Conservation (phyloP, 1,140 invertebrate genomes). For the Zaprionus davidi region DNA sequence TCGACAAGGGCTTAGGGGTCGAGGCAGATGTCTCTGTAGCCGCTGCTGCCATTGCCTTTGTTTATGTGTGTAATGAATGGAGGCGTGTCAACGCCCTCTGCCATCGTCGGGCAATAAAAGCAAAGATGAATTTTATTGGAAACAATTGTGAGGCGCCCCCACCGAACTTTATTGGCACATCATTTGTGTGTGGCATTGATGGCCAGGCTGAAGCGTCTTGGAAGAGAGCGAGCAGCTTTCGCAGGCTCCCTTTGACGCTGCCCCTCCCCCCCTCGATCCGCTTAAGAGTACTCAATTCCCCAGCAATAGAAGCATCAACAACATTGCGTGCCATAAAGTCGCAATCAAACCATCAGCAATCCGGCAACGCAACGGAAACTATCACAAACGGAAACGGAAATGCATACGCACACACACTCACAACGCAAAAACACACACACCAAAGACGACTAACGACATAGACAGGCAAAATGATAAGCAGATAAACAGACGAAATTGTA, state of each 20-base stretch:
- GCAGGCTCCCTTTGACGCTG: not conserved
- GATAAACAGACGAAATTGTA: constrained; percentile 25
- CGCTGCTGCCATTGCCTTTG: constrained; percentile 17
- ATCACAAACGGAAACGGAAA: constrained; percentile 53
- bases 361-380: constrained; percentile 50
- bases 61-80: constrained; percentile 26
- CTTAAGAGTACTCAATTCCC: not conserved
- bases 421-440: constrained; percentile 3
- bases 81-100: constrained; percentile 34
- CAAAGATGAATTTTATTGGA: constrained; percentile 80
- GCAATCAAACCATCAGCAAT: constrained; percentile 50
- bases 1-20: constrained; percentile 74
- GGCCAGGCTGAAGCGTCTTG: constrained; percentile 35
- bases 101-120: constrained; percentile 61
- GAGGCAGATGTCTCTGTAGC: constrained; percentile 23
- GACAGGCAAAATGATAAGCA: constrained; percentile 28
- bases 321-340: constrained; percentile 54
- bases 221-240: not conserved
- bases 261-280: not conserved
- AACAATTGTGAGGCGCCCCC: constrained; percentile 63
- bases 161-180: constrained; percentile 75
- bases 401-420: constrained; percentile 37
- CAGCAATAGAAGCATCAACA: constrained; percentile 28
- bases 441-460: not conserved
- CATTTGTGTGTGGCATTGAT: constrained; percentile 67